Conservation (phyloP, 2,888 invertebrate species). For the Amphipyra tragopoginis region DNA sequence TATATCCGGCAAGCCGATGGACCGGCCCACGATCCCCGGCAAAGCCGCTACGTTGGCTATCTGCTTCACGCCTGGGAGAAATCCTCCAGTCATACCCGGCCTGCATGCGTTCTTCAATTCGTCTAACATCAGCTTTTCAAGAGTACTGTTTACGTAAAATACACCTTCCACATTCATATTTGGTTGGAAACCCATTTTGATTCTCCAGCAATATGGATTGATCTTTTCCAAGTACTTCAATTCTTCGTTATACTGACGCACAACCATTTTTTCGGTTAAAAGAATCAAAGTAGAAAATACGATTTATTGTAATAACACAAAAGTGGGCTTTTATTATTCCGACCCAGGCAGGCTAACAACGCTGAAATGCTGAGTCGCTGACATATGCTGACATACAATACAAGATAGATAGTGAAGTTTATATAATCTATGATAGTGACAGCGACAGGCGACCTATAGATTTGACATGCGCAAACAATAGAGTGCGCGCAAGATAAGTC, state of each 20-base stretch:
- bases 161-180: constrained; percentile 99
- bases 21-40: constrained; percentile 98
- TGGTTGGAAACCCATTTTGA: constrained; percentile 99
- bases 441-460: no score
- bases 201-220: constrained; percentile 95
- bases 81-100: constrained; percentile 97
- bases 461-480: no score
- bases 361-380: no score
- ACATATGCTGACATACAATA: no score
- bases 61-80: constrained; percentile 99
- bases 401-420: no score
- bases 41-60: constrained; percentile 99
- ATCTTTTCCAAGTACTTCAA: constrained; percentile 97
- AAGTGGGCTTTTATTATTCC: no score
- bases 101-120: constrained; percentile 97
- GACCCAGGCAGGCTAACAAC: no score
- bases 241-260: constrained; percentile 97
- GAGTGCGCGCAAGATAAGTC: no score
- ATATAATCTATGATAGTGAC: no score
- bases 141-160: constrained; percentile 97
- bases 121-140: constrained; percentile 99
- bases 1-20: constrained; percentile 98
- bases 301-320: no score
- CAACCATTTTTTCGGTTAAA: constrained; percentile 92
- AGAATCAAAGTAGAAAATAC: background rate